Base-by-base conservation (phyloP, 2,888 invertebrate species). In the Oscheius sp. region DNA sequence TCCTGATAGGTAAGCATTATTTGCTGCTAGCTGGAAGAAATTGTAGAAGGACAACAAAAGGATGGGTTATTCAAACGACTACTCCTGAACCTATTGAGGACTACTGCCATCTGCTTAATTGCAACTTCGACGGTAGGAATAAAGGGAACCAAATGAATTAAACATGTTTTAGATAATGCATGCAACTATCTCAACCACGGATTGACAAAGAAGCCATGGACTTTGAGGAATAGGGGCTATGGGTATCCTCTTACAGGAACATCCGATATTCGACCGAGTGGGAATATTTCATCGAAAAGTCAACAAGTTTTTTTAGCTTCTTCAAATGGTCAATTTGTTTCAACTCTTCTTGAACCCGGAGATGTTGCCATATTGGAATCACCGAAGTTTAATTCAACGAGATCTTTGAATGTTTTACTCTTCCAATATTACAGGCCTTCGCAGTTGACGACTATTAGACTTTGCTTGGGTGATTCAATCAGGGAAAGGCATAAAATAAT, bases 131-230 rank as follows among this genome's bases (percentile, higher is more conserved):
- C 59, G 86, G 86, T 85, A 53, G 41, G 35, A 9, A 41, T 25
- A 61, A 21, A 43, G 23, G 25, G n/a, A 16, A 16, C n/a, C 3
- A 18, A 35, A 25, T 25, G 35, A 35, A 68, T 29, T 49, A 27
- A 18, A 9, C 18, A 9, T 49, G 9, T 73, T 84, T 52, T 61
- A 86, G 86, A 87, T 12, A 86, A 83, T 59, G 87, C 87, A 0
- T 87, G 87, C 72, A 84, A 86, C 69, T 87, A 87, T 35, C 72
- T 87, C 41, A 87, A 87, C 53, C 87, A 87, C 68, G 87, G 87
- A 0, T 71, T 87, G 41, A 87, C 87, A 1, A 87, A 87, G 68
- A 86, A 86, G 63, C 87, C 87, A 25, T 87, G 87, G 87, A 87
- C 87, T 6, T 59, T 87, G 70, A 73, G 87, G 52, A 87, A 84